phyloP scores from a whole-genome alignment of 2,113 vertebrate genomes.

The Epinephelus moara region DNA sequence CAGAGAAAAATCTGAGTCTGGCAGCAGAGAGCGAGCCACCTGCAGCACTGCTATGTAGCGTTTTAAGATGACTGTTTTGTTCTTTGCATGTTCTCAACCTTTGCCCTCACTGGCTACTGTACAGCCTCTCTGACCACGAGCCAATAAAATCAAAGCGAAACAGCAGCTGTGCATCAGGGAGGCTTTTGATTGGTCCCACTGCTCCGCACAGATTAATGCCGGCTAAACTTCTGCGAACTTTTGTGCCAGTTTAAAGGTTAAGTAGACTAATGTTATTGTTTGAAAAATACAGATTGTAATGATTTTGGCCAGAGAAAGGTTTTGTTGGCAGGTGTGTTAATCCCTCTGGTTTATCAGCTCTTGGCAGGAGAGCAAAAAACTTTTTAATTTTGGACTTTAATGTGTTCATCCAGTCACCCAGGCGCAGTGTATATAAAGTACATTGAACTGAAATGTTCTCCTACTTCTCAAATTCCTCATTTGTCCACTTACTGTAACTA shows the following conservation, averaged over 20 bases:
- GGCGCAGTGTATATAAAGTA: not conserved
- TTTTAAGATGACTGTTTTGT: not conserved
- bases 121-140: constrained; percentile 6
- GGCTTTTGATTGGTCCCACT: not conserved
- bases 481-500: not conserved
- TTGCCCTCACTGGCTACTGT: not conserved
- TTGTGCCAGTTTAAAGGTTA: not conserved
- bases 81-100: not conserved
- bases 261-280: not conserved
- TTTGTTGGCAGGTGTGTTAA: constrained; percentile 23
- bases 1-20: not conserved
- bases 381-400: not conserved
- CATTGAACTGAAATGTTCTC: not conserved
- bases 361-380: constrained; percentile 8
- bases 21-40: not conserved
- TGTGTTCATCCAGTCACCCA: not conserved
- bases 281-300: constrained; percentile 7
- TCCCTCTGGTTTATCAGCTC: constrained; percentile 21
- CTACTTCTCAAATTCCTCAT: not conserved
- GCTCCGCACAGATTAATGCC: not conserved
- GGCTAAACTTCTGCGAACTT: not conserved
- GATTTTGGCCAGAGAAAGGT: constrained; percentile 25
- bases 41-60: not conserved
- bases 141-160: constrained; percentile 27
- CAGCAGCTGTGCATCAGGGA: not conserved